Evolutionary conservation across 2,888 invertebrate species (phyloP), one percentile per base, ranked within the genome.

Genomic region (Charanyca ferruginea): DNA sequence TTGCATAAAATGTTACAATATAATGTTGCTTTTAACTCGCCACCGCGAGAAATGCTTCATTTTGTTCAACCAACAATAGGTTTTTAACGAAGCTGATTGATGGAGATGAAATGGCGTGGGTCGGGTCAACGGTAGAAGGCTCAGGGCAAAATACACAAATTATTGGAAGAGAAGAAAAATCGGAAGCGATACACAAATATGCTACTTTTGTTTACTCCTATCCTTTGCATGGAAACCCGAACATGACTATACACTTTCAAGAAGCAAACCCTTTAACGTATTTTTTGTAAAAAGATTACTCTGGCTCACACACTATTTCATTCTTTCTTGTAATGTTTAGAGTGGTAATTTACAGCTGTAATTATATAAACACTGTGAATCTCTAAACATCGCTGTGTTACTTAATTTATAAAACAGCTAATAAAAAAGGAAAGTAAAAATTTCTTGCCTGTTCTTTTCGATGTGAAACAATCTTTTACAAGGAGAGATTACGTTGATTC

Each of bases 1-100:
- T 91, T 92, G 89, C 91, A 92, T 92, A 90, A 91, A 91, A 90
- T 87, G 87, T 87, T 87, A 88, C 85, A 85, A 81, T 85, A 82
- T 85, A 87, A 87, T 85, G 84, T 85, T 77, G 89, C 89, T 90
- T 90, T 91, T 90, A 90, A 90, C 89, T 86, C 84, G 71, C 68
- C 81, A 79, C 77, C 75, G 77, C 71, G 81, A 86, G 84, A 79
- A 85, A 87, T 83, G 77, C 78, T 80, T 85, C 80, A 87, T 88
- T 88, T 88, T 90, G 90, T 91, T 89, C 84, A 77, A 80, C 81
- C 81, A 87, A 91, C 90, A 90, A 91, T 89, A 80, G 86, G 75
- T 81, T 89, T 86, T 89, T 87, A 85, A 81, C 79, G 69, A 75
- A 73, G 61, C 83, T 90, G 89, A 90, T 90, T 90, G 89, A 90